Base-by-base conservation (phyloP, 2,113 vertebrate genomes). In the Laterallus jamaicensis region DNA sequence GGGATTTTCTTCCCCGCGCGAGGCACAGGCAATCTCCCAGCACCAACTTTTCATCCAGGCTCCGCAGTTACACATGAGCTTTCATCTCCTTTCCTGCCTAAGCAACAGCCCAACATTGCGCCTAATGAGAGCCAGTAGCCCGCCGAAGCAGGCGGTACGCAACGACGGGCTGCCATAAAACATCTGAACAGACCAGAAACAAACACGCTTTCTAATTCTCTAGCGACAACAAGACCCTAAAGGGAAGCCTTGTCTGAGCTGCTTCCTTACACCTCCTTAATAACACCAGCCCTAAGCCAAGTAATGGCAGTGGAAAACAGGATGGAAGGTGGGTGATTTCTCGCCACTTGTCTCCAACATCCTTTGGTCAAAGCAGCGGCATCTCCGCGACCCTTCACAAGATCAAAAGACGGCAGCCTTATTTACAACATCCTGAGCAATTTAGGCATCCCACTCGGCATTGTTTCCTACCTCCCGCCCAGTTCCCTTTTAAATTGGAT, bases 361-460 rank as follows among this genome's bases (percentile, higher is more conserved):
- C 97, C 97, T 96, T 74, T 95, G 95, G 95, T 97, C 95, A 96
- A 93, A 97, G 92, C 49, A 91, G 92, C 82, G 35, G 82, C 49
- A 94, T 95, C 68, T 94, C 94, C 37, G 5, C 26, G 17, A 89
- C 87, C 88, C 94, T 88, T 93, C 82, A 55, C 73, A 75, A 97
- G 97, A 98, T 98, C 98, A 98, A 98, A 97, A 96, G 96, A 85
- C 86, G 0, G 93, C 92, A 81, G 92, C 95, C 90, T 80, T 63
- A 82, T 98, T 98, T 98, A 98, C 96, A 97, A 97, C 97, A 98
- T 98, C 97, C 98, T 97, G 97, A 97, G 97, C 94, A 97, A 97
- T 96, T 95, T 82, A 70, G 92, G 91, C 96, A 94, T 98, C 97
- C 82, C 90, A 71, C 92, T 87, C 93, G 3, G 92, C 83, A 94